These are phyloP conservation scores for Platycheirus rosarum DNA, from an alignment of 2,888 invertebrate genomes.

Conservation along the genomic window DNA sequence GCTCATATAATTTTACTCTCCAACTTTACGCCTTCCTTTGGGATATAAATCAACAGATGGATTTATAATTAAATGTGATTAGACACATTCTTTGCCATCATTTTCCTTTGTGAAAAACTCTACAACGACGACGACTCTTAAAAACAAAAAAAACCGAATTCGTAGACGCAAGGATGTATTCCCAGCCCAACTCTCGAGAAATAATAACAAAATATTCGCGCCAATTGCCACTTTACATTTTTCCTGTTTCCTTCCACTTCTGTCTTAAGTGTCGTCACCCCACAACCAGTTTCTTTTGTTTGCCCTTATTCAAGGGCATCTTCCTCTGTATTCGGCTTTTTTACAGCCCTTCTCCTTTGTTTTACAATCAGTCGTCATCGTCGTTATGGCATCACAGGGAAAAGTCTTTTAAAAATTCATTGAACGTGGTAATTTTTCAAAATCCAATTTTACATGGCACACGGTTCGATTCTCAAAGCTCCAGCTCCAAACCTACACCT, in stretches of 20 bases:
- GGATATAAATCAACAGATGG: conserved; percentile 70
- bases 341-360: conserved; percentile 52
- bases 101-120: conserved; percentile 7
- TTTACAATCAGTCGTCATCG: conserved; percentile 60
- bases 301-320: conserved; percentile 35
- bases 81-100: conserved; percentile 44
- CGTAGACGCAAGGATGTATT: conserved; percentile 18
- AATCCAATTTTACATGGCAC: conserved; percentile 71
- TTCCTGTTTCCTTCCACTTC: conserved; percentile 27
- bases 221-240: conserved; percentile 70
- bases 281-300: neutral
- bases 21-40: conserved; percentile 1
- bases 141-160: conserved; percentile 6
- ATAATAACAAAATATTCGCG: conserved; percentile 60
- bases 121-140: conserved; percentile 16
- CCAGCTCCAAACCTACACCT: no score
- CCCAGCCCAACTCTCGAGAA: conserved; percentile 38
- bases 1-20: neutral
- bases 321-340: conserved; percentile 2
- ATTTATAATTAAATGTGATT: conserved; percentile 71
- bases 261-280: conserved; percentile 5
- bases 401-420: conserved; percentile 70
- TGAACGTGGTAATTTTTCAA: conserved; percentile 71
- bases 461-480: conserved; percentile 65
- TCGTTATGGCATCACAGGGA: conserved; percentile 44